phyloP scores from a whole-genome alignment of 1,140 invertebrate species.

The Euglossa dilemma region DNA sequence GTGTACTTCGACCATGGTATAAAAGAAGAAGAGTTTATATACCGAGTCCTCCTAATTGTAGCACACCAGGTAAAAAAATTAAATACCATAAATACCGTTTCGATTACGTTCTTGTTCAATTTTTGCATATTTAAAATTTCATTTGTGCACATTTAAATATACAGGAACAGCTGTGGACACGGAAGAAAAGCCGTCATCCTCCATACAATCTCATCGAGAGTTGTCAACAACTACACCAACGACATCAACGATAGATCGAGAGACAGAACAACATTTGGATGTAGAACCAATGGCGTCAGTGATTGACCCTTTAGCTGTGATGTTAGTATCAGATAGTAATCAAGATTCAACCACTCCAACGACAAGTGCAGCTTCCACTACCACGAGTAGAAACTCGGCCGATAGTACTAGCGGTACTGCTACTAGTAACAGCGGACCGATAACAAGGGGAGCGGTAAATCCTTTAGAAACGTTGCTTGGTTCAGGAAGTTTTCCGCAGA shows the following conservation, averaged over 20 bases:
- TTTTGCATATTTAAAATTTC: too few relatives aligned
- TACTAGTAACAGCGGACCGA: conserved; percentile 71
- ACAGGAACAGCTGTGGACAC: conserved; percentile 71
- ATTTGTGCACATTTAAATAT: background rate
- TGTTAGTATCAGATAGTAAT: conserved; percentile 54
- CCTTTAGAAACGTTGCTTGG: conserved; percentile 88
- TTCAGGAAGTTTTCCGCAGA: conserved; percentile 85
- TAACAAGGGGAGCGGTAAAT: conserved; percentile 75
- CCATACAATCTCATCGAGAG: background rate
- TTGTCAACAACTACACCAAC: conserved; percentile 20
- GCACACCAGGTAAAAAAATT: conserved; percentile 84
- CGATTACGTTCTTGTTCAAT: background rate
- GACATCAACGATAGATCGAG: conserved; percentile 72
- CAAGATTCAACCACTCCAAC: conserved; percentile 4
- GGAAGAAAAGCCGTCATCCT: conserved; percentile 77
- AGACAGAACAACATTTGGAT: conserved; percentile 79
- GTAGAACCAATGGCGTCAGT: conserved; percentile 83
- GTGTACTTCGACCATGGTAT: conserved; percentile 90
- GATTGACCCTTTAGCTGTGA: conserved; percentile 81
- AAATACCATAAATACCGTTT: background rate
- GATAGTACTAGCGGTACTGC: background rate
- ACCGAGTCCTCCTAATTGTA: conserved; percentile 90
- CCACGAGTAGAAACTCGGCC: background rate
- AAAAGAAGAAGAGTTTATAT: conserved; percentile 90
- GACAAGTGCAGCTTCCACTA: background rate